Base-by-base conservation (phyloP, 2,113 vertebrate genomes). In the Rhadina sibilatrix region DNA sequence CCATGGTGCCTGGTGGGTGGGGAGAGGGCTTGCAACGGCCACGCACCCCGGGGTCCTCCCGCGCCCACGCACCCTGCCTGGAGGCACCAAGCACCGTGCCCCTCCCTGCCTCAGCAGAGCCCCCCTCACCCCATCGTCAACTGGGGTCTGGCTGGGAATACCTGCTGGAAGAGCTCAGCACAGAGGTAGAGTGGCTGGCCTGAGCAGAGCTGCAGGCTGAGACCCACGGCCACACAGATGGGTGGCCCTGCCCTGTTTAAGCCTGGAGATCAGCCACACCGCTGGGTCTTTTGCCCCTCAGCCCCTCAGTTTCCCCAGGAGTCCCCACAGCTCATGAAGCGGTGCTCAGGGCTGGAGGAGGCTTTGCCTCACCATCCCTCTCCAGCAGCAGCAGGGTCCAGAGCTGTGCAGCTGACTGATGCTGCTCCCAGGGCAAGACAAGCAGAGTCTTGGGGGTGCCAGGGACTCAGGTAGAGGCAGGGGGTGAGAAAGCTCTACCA, bases 1-100 rank as follows among this genome's bases (percentile, higher is more conserved):
- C 99, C 99, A 99, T 99, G 66, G 99, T 97, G 89, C 98, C 98
- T 98, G 87, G 15, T 25, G n/a, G 38, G 90, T 13, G 2, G 25
- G 52, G 11, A 86, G 60, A 81, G 57, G 15, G 33, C 20, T 77
- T 21, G 2, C 2, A 4, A 33, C 1, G 4, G 24, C 47, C 69
- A 7, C 0, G 4, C 5, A 38, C 11, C 4, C 4, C 0, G 0
- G 35, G 40, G 31, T 27, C 30, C 31, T 46, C 30, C 56, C 22
- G 47, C 15, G 64, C 27, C 22, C 37, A 24, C 60, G 8, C 0
- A 33, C 33, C 14, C n/a, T 78, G 49, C 40, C 74, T 5, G 28
- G 8, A 31, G 24, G 47, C 46, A 65, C 16, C 2, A 2, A 13
- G 47, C 47, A 12, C 49, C 40, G 70, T 14, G 21, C 24, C 50